Evolutionary conservation across 2,797 vertebrate species (phyloP).

Genomic region (Poecilia picta): DNA sequence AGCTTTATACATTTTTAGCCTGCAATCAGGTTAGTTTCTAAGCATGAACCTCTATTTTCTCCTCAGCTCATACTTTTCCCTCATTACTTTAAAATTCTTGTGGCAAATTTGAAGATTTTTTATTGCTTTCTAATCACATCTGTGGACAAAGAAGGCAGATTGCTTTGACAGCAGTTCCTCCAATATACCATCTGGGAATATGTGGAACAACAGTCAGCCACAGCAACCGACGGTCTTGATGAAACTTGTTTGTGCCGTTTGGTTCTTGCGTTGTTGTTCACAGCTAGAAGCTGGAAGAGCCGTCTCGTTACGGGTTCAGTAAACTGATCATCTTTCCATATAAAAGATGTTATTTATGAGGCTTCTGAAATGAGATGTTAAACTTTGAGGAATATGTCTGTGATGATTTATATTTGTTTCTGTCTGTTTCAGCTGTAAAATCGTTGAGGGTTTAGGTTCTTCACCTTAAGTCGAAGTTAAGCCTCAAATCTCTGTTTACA

Average conservation of each 20-base stretch:
- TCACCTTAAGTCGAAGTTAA: background rate
- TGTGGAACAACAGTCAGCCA: conserved; percentile 72
- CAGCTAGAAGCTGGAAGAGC: conserved; percentile 77
- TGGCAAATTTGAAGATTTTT: conserved; percentile 26
- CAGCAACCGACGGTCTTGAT: conserved; percentile 70
- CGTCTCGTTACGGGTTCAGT: conserved; percentile 43
- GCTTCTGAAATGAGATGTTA: conserved; percentile 37
- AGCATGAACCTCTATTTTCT: conserved; percentile 18
- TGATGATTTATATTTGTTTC: background rate
- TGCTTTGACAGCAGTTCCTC: conserved; percentile 32
- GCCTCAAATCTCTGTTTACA: background rate
- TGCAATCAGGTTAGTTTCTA: conserved; percentile 46
- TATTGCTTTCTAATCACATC: conserved; percentile 76
- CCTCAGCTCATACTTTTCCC: conserved; percentile 17
- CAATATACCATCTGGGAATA: conserved; percentile 42
- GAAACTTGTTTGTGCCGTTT: conserved; percentile 73
- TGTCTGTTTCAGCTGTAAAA: background rate
- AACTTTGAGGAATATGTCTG: background rate
- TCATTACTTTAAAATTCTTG: conserved; percentile 26
- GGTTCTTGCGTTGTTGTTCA: conserved; percentile 62
- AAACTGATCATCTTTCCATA: background rate
- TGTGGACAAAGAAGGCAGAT: conserved; percentile 60
- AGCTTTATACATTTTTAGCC: conserved; percentile 55
- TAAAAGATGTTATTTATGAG: conserved; percentile 29
- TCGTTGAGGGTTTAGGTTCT: background rate